These are phyloP conservation scores for Vombatus ursinus DNA, from an alignment of 2,113 vertebrate species.

Conservation along the genomic window DNA sequence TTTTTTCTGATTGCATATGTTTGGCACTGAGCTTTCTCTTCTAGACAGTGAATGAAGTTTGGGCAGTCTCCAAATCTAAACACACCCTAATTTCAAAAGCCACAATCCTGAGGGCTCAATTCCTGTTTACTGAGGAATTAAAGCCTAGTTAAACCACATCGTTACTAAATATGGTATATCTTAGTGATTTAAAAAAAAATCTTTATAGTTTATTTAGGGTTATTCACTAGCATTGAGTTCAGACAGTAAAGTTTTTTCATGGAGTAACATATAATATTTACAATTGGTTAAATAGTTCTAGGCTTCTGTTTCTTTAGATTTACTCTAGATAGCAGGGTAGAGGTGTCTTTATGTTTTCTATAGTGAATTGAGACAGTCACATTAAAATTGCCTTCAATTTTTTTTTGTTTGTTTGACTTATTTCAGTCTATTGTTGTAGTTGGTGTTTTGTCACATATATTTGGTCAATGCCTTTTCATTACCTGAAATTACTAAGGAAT, in stretches of 20 bases:
- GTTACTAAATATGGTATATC: slow-evolving; percentile 73
- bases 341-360: slow-evolving; percentile 13
- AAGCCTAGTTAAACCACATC: slow-evolving; percentile 80
- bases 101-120: slow-evolving; percentile 85
- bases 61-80: slow-evolving; percentile 85
- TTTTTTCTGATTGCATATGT: slow-evolving; percentile 81
- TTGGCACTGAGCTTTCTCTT: slow-evolving; percentile 79
- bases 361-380: background rate
- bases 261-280: slow-evolving; percentile 47
- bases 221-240: slow-evolving; percentile 67
- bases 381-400: background rate
- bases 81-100: slow-evolving; percentile 91
- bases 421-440: background rate
- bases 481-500: background rate
- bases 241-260: slow-evolving; percentile 44
- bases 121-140: slow-evolving; percentile 87
- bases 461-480: slow-evolving; percentile 32
- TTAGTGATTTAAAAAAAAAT: slow-evolving; percentile 55
- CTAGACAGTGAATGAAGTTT: slow-evolving; percentile 83
- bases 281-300: slow-evolving; percentile 33
- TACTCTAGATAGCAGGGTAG: background rate
- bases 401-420: background rate
- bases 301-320: slow-evolving; percentile 42
- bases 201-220: slow-evolving; percentile 67
- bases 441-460: slow-evolving; percentile 5